Evolutionary conservation across 2,113 vertebrate genomes (phyloP).

Genomic region (Aptenodytes forsteri): DNA sequence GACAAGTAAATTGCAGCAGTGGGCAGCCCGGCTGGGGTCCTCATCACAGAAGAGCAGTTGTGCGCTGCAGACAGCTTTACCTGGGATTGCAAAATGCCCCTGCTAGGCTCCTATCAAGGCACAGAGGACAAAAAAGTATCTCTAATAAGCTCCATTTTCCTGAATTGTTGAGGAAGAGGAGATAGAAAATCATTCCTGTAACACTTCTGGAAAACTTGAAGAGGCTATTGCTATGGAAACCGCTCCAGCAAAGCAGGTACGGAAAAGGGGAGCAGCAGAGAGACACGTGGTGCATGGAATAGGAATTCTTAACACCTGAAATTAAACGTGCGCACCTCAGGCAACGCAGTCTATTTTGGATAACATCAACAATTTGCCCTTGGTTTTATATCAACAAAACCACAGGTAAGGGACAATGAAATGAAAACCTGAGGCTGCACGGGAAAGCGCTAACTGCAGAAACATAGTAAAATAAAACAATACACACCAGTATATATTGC

Average conservation of each 20-base stretch:
- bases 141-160: conserved; percentile 75
- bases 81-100: conserved; percentile 26
- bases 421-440: background rate
- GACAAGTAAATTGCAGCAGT: conserved; percentile 59
- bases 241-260: conserved; percentile 58
- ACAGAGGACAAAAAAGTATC: conserved; percentile 29
- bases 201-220: conserved; percentile 79
- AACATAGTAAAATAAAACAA: background rate
- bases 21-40: conserved; percentile 27
- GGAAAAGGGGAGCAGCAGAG: background rate
- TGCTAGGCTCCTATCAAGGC: conserved; percentile 51
- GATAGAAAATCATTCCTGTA: conserved; percentile 76
- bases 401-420: conserved; percentile 14
- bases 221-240: conserved; percentile 83
- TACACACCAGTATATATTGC: background rate
- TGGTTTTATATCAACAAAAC: conserved; percentile 50
- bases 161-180: conserved; percentile 69
- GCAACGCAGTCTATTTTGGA: conserved; percentile 10
- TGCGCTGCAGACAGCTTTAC: conserved; percentile 12
- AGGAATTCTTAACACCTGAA: conserved; percentile 39
- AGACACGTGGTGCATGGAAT: background rate
- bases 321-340: conserved; percentile 18
- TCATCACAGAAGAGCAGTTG: conserved; percentile 19
- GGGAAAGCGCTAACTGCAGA: background rate
- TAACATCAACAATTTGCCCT: conserved; percentile 45